These are phyloP conservation scores for Pipistrellus pipistrellus DNA, from an alignment of 2,797 vertebrate species.

Conservation along the genomic window DNA sequence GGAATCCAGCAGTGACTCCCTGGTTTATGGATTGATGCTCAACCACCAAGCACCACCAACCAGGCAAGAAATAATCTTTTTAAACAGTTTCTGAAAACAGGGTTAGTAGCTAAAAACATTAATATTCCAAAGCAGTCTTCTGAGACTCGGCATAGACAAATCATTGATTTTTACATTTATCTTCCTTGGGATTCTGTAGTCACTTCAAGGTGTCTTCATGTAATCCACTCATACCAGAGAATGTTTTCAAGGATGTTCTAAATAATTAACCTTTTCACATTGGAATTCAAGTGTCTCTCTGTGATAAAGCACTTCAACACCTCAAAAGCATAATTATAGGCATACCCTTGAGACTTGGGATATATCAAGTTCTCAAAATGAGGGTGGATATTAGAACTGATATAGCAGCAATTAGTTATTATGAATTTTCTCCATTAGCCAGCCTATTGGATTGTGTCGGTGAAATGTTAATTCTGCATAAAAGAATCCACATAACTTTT, in stretches of 20 bases:
- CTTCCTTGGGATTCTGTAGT: constrained; percentile 75
- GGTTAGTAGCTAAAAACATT: constrained; percentile 67
- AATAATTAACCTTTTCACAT: constrained; percentile 84
- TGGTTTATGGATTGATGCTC: too few species aligned
- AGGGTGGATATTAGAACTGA: constrained; percentile 80
- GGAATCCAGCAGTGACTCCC: too few species aligned
- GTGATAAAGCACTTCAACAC: constrained; percentile 81
- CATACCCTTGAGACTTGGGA: constrained; percentile 73
- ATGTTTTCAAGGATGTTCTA: constrained; percentile 81
- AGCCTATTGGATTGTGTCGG: constrained; percentile 62
- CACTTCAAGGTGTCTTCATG: constrained; percentile 76
- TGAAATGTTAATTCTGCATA: constrained; percentile 71
- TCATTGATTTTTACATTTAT: constrained; percentile 81
- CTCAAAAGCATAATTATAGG: constrained; percentile 81
- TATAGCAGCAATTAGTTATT: constrained; percentile 76
- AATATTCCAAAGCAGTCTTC: constrained; percentile 72
- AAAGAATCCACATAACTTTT: constrained; percentile 46
- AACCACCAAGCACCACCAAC: too few species aligned
- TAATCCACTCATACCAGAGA: constrained; percentile 80
- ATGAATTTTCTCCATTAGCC: constrained; percentile 71
- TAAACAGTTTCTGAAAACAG: constrained; percentile 64
- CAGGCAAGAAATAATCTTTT: constrained; percentile 66
- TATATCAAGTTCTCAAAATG: constrained; percentile 71
- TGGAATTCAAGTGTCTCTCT: constrained; percentile 81
- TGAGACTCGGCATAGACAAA: constrained; percentile 59